Conservation (phyloP, 2,888 invertebrate genomes). For the Lasioglossum marginatum region DNA sequence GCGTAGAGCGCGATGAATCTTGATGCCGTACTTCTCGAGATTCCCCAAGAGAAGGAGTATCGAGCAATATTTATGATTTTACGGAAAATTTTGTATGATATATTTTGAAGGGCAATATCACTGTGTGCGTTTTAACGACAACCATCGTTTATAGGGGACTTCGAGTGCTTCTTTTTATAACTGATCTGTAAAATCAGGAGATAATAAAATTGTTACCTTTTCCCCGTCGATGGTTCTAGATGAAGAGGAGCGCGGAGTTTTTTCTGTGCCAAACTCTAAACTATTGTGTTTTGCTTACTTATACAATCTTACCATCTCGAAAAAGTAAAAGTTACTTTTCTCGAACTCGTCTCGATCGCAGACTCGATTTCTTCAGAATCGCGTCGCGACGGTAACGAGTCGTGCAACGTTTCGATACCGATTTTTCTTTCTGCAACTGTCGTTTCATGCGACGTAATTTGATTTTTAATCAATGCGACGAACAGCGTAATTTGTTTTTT, state of each 20-base stretch:
- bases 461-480: not conserved
- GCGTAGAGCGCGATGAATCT: not conserved
- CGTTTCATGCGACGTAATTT: not conserved
- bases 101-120: not conserved
- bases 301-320: not conserved
- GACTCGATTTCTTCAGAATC: not conserved
- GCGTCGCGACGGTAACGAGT: constrained; percentile 14
- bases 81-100: not conserved
- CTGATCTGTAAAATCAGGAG: not conserved
- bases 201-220: not conserved
- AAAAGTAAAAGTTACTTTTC: not conserved
- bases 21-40: not conserved
- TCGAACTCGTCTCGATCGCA: not conserved
- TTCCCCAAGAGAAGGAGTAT: not conserved
- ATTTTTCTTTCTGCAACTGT: not conserved
- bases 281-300: constrained; percentile 1
- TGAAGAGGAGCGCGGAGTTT: not conserved
- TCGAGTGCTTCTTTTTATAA: not conserved
- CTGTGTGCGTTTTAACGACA: not conserved
- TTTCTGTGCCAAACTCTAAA: not conserved
- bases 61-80: not conserved
- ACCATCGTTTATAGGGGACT: not conserved
- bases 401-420: not conserved
- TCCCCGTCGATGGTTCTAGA: not conserved
- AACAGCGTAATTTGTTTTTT: not conserved